phyloP scores from a whole-genome alignment of 2,113 vertebrate species.

The Daubentonia madagascariensis region DNA sequence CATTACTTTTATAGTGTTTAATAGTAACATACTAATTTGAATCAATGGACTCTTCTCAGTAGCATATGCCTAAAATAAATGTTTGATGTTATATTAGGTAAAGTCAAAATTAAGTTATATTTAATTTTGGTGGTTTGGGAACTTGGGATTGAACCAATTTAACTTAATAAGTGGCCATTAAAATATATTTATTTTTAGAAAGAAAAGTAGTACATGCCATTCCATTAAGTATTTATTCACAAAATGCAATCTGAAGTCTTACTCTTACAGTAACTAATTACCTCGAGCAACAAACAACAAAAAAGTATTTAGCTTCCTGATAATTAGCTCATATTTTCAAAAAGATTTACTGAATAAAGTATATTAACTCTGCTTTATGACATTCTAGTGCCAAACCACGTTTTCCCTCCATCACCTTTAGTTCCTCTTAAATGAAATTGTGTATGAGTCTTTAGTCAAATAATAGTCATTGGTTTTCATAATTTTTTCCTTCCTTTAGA shows the following conservation, averaged over 20 bases:
- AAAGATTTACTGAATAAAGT: conserved; percentile 38
- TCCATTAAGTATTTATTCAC: conserved; percentile 23
- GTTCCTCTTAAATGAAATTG: conserved; percentile 65
- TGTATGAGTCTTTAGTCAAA: conserved; percentile 74
- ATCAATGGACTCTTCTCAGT: not conserved
- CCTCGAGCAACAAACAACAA: not conserved
- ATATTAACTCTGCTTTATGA: conserved; percentile 59
- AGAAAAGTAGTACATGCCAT: conserved; percentile 7
- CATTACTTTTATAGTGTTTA: not conserved
- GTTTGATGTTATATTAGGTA: not conserved
- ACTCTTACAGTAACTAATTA: conserved; percentile 41
- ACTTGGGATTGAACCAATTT: not conserved
- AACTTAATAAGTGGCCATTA: conserved; percentile 29
- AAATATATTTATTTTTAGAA: conserved; percentile 24
- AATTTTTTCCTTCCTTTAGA: conserved; percentile 56
- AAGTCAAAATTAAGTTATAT: conserved; percentile 52
- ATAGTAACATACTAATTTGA: not conserved
- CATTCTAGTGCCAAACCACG: conserved; percentile 65
- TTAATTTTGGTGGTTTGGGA: conserved; percentile 42
- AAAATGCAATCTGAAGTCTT: conserved; percentile 40
- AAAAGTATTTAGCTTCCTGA: conserved; percentile 37
- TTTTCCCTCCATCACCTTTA: conserved; percentile 52
- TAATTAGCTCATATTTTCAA: conserved; percentile 45
- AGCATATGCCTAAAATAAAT: not conserved
- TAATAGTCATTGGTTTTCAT: conserved; percentile 73